These are phyloP conservation scores for Malachius bipustulatus DNA, from an alignment of 2,888 invertebrate species.

Conservation along the genomic window DNA sequence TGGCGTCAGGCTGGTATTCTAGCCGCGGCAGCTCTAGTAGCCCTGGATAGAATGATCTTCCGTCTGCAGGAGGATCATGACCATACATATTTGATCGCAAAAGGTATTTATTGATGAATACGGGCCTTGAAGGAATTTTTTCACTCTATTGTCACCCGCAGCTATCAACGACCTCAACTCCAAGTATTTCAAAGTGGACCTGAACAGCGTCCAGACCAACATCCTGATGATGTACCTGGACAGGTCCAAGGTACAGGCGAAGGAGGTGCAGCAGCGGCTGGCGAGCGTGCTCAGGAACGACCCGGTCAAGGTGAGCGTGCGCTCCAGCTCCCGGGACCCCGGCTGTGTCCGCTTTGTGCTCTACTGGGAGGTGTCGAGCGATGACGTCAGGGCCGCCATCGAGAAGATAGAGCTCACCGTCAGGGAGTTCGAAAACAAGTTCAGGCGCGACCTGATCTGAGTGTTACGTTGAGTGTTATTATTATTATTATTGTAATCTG, in stretches of 20 bases:
- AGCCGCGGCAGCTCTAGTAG: slow-evolving; percentile 80
- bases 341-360: slow-evolving; percentile 55
- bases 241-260: slow-evolving; percentile 41
- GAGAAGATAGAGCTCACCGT: slow-evolving; percentile 60
- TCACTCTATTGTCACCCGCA: slow-evolving; percentile 24
- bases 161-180: slow-evolving; percentile 50
- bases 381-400: slow-evolving; percentile 53
- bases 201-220: slow-evolving; percentile 55
- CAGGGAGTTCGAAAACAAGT: slow-evolving; percentile 39
- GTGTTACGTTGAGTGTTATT: no score
- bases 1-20: slow-evolving; percentile 88
- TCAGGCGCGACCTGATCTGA: no score
- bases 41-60: slow-evolving; percentile 67
- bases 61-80: slow-evolving; percentile 64
- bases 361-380: slow-evolving; percentile 58
- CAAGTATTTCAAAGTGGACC: slow-evolving; percentile 49
- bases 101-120: slow-evolving; percentile 41
- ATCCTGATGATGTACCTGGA: slow-evolving; percentile 56
- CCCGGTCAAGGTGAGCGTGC: slow-evolving; percentile 44
- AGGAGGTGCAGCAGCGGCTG: slow-evolving; percentile 44
- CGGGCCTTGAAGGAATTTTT: background rate
- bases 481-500: no score
- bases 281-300: slow-evolving; percentile 37
- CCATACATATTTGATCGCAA: slow-evolving; percentile 52
- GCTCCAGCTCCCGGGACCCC: slow-evolving; percentile 46